Percentiles rank a stretch among this genome's conserved stretches.
Conservation (phyloP, 1,140 invertebrate species). For the Lycorma delicatula region DNA sequence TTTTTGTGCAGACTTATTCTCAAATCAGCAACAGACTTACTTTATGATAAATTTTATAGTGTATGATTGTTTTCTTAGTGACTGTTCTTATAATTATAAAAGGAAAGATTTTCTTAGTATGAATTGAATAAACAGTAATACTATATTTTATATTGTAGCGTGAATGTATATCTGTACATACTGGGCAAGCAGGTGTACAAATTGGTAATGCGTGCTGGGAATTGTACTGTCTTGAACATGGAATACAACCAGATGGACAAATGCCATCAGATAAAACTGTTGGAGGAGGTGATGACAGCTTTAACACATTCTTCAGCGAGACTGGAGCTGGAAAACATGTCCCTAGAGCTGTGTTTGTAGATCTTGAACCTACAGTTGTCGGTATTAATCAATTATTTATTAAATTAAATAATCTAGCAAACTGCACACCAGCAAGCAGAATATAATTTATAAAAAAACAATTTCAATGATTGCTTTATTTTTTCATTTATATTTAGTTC, state of each 20-base stretch:
- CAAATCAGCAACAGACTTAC: too few species aligned
- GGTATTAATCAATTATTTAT: conserved; percentile 32
- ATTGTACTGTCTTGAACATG: conserved; percentile 70
- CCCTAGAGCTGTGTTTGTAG: conserved; percentile 55
- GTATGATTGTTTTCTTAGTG: too few species aligned
- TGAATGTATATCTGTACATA: conserved; percentile 58
- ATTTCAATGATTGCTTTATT: too few species aligned
- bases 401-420: neutral
- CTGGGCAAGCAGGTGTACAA: conserved; percentile 60
- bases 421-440: too few species aligned
- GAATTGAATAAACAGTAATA: too few species aligned
- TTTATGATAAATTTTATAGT: too few species aligned
- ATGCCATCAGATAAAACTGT: conserved; percentile 68
- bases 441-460: too few species aligned
- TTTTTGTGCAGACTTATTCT: too few species aligned
- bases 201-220: conserved; percentile 75
- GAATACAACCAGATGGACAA: conserved; percentile 79
- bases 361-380: conserved; percentile 59
- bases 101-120: too few species aligned
- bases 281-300: conserved; percentile 65
- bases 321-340: conserved; percentile 51
- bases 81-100: too few species aligned
- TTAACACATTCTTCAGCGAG: conserved; percentile 48
- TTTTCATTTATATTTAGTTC: too few species aligned
- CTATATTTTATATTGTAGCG: conserved; percentile 40